Base-by-base conservation (phyloP, 2,797 vertebrate species). In the Crypturellus tataupa region DNA sequence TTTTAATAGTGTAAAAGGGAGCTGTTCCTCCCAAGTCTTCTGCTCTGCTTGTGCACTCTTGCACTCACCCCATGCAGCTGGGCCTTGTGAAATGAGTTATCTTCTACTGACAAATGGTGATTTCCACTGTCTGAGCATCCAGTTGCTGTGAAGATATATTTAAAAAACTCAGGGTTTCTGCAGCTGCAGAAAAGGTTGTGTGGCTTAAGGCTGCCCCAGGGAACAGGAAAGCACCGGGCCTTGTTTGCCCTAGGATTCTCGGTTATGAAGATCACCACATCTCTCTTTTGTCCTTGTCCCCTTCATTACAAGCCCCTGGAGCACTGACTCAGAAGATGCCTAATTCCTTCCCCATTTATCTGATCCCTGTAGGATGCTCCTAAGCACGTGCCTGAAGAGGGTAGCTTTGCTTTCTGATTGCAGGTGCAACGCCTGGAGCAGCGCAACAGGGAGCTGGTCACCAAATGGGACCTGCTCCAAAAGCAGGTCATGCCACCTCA, bases 341-440 rank as follows among this genome's bases (percentile, higher is more conserved):
- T 53, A 33, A 12, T 64, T 65, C 27, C 17, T 21, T 10, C 24
- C 9, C 12, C 11, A 2, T 37, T 60, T 8, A 4, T 14, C 31
- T 44, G 12, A 15, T 49, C 35, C 60, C 40, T 8, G 2, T 20
- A 23, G 6, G 21, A 35, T 13, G 29, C 12, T 27, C 8, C 46
- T 27, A 79, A 40, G 35, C 24, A 8, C 0, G 1, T 7, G 18
- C 14, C 35, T 39, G 49, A 39, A 18, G 51, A 29, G 56, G n/a
- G 35, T 25, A 27, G 9, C 19, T 83, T 79, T 35, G 39, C 29
- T 33, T 88, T 91, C 29, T 89, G 62, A 37, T 53, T 75, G 23
- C 81, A 98, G 98, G 97, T 98, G 4, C 95, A 94, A 33, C 96
- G 93, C 64, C 73, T 98, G 87, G 97, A 98, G 94, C 97, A 98